Evolutionary conservation across 2,888 invertebrate species (phyloP).

Genomic region (Pristionchus entomophagus): DNA sequence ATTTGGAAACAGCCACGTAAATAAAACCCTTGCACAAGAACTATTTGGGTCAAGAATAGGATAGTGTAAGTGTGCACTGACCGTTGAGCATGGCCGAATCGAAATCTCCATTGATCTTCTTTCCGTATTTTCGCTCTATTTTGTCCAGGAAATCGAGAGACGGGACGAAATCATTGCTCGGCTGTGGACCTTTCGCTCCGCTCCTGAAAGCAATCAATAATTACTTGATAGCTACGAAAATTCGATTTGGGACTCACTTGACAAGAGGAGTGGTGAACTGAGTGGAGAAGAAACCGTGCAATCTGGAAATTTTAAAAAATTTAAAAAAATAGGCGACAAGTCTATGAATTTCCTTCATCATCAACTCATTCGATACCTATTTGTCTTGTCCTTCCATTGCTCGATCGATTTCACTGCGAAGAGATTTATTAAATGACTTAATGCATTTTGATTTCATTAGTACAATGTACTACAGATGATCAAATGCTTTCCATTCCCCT

Average conservation of each 20-base stretch:
- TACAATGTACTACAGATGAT: too few species aligned
- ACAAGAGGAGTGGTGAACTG: background rate
- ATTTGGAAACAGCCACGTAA: too few species aligned
- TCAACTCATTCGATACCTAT: background rate
- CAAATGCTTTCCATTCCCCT: too few species aligned
- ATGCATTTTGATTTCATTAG: too few species aligned
- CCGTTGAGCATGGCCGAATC: background rate
- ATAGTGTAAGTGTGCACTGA: too few species aligned
- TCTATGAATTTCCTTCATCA: background rate
- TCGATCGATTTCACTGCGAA: too few species aligned
- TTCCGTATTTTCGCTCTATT: background rate
- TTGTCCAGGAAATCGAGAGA: background rate
- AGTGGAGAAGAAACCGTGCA: background rate
- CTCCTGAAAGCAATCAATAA: too few species aligned
- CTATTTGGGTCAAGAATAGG: too few species aligned
- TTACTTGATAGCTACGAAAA: too few species aligned
- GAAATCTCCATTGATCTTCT: background rate
- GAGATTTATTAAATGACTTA: too few species aligned
- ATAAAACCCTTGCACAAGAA: too few species aligned
- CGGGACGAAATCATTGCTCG: background rate
- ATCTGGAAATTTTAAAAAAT: background rate
- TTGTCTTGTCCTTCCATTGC: background rate
- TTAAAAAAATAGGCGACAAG: background rate
- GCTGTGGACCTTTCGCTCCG: background rate
- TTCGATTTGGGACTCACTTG: too few species aligned